phyloP scores from a whole-genome alignment of 2,888 invertebrate species.

The Clostera curtula region DNA sequence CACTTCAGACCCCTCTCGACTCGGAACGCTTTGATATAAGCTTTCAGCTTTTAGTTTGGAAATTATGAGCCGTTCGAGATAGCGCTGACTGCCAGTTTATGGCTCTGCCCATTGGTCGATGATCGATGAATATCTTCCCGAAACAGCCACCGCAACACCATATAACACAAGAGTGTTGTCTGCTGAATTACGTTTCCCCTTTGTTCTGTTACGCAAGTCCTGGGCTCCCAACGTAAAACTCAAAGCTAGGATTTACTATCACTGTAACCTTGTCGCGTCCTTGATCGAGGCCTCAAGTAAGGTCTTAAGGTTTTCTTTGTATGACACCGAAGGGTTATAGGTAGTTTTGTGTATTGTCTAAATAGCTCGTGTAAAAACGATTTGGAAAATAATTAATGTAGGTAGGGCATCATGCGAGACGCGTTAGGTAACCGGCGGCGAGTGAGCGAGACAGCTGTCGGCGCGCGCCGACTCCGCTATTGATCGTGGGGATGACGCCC shows the following conservation, averaged over 20 bases:
- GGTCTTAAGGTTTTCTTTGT: conserved; percentile 8
- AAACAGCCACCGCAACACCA: conserved; percentile 14
- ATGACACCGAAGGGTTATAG: conserved; percentile 12
- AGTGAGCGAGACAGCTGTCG: conserved; percentile 49
- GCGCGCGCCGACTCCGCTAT: conserved; percentile 68
- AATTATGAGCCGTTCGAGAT: conserved; percentile 40
- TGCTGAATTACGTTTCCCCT: conserved; percentile 27
- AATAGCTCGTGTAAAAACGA: conserved; percentile 42
- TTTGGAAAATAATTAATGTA: conserved; percentile 64
- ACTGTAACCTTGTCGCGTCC: conserved; percentile 7
- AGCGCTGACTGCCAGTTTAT: conserved; percentile 37
- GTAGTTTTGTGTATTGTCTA: conserved; percentile 32
- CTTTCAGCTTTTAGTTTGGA: conserved; percentile 48
- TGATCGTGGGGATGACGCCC: conserved; percentile 72
- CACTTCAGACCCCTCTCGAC: conserved; percentile 35
- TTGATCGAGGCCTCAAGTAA: conserved; percentile 9
- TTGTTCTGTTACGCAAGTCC: conserved; percentile 39
- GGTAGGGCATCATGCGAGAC: conserved; percentile 61
- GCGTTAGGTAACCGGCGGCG: conserved; percentile 63
- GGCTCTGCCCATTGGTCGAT: conserved; percentile 28
- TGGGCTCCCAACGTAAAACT: conserved; percentile 21
- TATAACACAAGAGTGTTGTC: conserved; percentile 18
- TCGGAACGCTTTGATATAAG: conserved; percentile 46
- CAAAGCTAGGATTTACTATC: conserved; percentile 18
- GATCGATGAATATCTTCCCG: conserved; percentile 22